Evolutionary conservation across 2,113 vertebrate species (phyloP).

Genomic region (Myodes glareolus): DNA sequence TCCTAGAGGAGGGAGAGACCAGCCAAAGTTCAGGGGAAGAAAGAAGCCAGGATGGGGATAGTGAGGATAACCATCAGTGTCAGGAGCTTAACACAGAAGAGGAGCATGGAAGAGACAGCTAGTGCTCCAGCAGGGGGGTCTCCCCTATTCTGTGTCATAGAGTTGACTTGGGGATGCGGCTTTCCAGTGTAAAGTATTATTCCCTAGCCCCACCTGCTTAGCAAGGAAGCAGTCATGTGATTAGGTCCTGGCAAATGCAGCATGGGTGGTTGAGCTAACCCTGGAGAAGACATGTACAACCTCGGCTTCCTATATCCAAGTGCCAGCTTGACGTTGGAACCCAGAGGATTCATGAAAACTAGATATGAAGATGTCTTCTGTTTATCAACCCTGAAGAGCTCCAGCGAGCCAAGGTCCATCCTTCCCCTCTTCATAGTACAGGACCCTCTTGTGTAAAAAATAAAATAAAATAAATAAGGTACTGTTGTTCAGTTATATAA

Average conservation of each 20-base stretch:
- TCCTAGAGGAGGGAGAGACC: not conserved
- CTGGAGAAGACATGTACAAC: not conserved
- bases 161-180: too few relatives aligned
- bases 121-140: not conserved
- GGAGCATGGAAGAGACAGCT: not conserved
- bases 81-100: not conserved
- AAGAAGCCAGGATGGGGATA: not conserved
- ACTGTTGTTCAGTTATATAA: not conserved
- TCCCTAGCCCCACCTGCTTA: not conserved
- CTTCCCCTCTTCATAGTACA: not conserved
- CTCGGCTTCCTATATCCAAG: not conserved
- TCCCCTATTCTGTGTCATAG: not conserved
- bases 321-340: not conserved
- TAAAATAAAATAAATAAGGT: too few relatives aligned
- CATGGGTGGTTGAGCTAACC: not conserved
- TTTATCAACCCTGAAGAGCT: not conserved
- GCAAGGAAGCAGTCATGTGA: too few relatives aligned
- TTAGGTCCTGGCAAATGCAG: not conserved
- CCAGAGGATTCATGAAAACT: not conserved
- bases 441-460: not conserved
- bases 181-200: not conserved
- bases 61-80: fast-evolving
- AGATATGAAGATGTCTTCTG: not conserved
- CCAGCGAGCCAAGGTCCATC: not conserved
- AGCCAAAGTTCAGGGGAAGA: not conserved